phyloP scores from a whole-genome alignment of 1,140 invertebrate genomes.

The Macrostomum lignano region DNA sequence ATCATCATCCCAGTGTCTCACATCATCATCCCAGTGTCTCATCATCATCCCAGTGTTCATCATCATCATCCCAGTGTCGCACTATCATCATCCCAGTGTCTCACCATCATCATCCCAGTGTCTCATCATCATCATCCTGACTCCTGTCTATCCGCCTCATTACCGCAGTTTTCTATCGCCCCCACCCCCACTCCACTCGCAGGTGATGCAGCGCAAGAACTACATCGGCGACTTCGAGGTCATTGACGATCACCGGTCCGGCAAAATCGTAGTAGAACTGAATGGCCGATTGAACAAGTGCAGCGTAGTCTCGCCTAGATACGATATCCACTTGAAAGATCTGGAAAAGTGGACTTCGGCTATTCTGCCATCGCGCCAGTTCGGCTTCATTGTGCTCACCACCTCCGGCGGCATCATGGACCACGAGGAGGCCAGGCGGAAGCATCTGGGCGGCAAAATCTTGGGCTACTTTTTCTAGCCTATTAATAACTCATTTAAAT shows the following conservation, averaged over 20 bases:
- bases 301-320: constrained; percentile 40
- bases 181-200: too few relatives aligned
- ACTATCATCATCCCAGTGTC: too few relatives aligned
- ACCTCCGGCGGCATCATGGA: constrained; percentile 99
- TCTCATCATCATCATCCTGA: too few relatives aligned
- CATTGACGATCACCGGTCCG: constrained; percentile 88
- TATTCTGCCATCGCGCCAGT: constrained; percentile 86
- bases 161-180: too few relatives aligned
- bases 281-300: constrained; percentile 68
- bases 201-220: constrained; percentile 74
- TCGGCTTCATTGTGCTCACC: constrained; percentile 91
- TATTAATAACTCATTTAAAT: too few relatives aligned
- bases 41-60: too few relatives aligned
- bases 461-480: constrained; percentile 99
- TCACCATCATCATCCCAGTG: too few relatives aligned
- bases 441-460: constrained; percentile 98
- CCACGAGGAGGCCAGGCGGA: constrained; percentile 93
- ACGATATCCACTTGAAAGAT: constrained; percentile 75
- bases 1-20: too few relatives aligned
- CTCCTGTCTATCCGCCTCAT: too few relatives aligned
- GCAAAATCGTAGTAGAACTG: constrained; percentile 93
- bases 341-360: constrained; percentile 96
- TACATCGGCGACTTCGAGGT: constrained; percentile 99
- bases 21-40: too few relatives aligned
- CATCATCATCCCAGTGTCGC: too few relatives aligned